Percentiles rank a stretch among this genome's conserved stretches.
These are phyloP conservation scores for Eulemur albifrons DNA, from an alignment of 2,797 vertebrate genomes.

Conservation along the genomic window DNA sequence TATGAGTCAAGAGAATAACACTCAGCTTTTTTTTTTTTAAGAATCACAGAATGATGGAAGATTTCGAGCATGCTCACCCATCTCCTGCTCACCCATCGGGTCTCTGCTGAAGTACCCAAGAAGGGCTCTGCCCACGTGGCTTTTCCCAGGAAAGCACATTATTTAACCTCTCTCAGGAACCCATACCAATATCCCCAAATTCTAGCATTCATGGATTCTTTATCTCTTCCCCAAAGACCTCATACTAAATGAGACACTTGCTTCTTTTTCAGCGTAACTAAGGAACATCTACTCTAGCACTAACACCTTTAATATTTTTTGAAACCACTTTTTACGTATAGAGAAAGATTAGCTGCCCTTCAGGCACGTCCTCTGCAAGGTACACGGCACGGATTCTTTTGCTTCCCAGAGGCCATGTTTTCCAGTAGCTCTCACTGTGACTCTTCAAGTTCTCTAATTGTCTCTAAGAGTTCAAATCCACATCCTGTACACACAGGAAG, in stretches of 20 bases:
- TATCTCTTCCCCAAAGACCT: not conserved
- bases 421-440: not conserved
- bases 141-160: not conserved
- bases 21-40: not conserved
- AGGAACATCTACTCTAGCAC: not conserved
- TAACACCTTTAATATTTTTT: not conserved
- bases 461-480: slow-evolving; percentile 21
- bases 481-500: not conserved
- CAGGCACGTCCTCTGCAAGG: not conserved
- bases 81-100: not conserved
- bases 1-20: not conserved
- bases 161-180: not conserved
- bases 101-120: not conserved
- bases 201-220: not conserved
- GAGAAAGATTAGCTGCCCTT: not conserved
- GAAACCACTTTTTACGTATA: not conserved
- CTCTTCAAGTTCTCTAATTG: not conserved
- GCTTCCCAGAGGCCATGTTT: not conserved
- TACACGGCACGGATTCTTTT: not conserved
- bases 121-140: not conserved
- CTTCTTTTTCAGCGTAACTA: not conserved
- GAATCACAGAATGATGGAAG: not conserved
- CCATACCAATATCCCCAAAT: not conserved
- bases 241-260: not conserved
- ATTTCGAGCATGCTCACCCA: not conserved